Base-by-base conservation (phyloP, 2,888 invertebrate species). In the Drosophila formosana region DNA sequence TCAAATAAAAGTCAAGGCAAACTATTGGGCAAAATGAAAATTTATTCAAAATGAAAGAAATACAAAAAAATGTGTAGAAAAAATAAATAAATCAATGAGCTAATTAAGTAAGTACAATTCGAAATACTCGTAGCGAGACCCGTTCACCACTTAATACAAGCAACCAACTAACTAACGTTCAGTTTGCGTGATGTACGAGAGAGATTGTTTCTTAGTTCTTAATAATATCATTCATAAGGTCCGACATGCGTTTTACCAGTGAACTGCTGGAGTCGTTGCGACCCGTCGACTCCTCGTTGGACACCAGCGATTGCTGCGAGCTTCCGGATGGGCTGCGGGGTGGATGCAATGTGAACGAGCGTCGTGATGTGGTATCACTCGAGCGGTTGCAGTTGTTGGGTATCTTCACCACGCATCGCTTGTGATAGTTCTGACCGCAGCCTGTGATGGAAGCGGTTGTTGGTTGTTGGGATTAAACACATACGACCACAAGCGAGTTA, bases 351-450 rank as follows among this genome's bases (percentile, higher is more conserved):
- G 90, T 93, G 90, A 90, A 93, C 88, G 91, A 91, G 34, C 92
- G 78, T 93, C 91, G 89, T 43, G 90, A 89, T 63, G 88, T 89
- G 61, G 85, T 74, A 76, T 92, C 92, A 77, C 90, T 89, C 45
- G 93, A 90, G 78, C 94, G 94, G 62, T 95, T 95, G 93, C 99
- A 99, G 94, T 99, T 99, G 92, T 99, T 98, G 52, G 99, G 99
- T 76, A 99, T 97, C 93, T 98, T 99, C 77, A 98, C 97, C 50
- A 97, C 97, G 93, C 97, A 99, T 53, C 99, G 95, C 93, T 99
- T 99, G 94, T 99, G 99, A 94, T 98, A 99, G 94, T 99, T 99
- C 91, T 98, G 95, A 11, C 98, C 97, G 94, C 99, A 99, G 80
- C 98, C 99, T 98, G 93, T 23, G 93, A 47, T 30, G 49, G n/a